phyloP scores from a whole-genome alignment of 2,888 invertebrate genomes.

The Lepidochitona cinerea region DNA sequence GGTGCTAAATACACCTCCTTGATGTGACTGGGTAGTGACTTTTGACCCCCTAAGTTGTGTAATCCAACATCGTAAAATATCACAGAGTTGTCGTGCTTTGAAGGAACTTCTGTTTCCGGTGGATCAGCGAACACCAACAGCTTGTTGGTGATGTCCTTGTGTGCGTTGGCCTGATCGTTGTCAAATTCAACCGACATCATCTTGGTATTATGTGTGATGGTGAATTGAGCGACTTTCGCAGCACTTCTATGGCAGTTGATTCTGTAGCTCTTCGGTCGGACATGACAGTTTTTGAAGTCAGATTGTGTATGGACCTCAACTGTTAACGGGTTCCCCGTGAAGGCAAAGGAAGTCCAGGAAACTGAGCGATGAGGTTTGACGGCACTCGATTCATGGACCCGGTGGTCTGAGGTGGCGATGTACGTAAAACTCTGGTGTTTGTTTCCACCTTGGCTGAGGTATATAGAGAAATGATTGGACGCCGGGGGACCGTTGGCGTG shows the following conservation, averaged over 20 bases:
- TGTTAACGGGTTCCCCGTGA: slow-evolving; percentile 12
- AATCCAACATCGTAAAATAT: slow-evolving; percentile 19
- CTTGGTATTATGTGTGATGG: slow-evolving; percentile 8
- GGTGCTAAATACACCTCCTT: slow-evolving; percentile 23
- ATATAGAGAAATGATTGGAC: slow-evolving; percentile 15
- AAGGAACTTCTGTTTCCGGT: slow-evolving; percentile 19
- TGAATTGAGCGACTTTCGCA: slow-evolving; percentile 20
- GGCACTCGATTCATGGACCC: background rate
- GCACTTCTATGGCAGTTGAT: slow-evolving; percentile 12
- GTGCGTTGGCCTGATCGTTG: slow-evolving; percentile 9
- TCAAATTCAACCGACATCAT: slow-evolving; percentile 31
- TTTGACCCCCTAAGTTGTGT: slow-evolving; percentile 21
- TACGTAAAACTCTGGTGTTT: slow-evolving; percentile 14
- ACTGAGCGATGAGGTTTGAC: slow-evolving; percentile 12
- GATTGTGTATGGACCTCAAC: slow-evolving; percentile 22
- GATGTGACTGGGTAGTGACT: slow-evolving; percentile 1
- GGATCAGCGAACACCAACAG: slow-evolving; percentile 27
- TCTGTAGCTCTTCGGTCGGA: slow-evolving; percentile 22
- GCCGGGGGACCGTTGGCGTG: slow-evolving; percentile 4
- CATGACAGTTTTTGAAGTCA: slow-evolving; percentile 23
- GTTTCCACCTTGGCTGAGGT: slow-evolving; percentile 11
- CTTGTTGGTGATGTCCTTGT: slow-evolving; percentile 23
- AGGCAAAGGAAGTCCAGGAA: slow-evolving; percentile 30
- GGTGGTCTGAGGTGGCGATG: slow-evolving; percentile 10
- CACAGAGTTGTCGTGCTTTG: slow-evolving; percentile 4